Conservation (phyloP, 2,113 vertebrate genomes). For the Chamaea fasciata region DNA sequence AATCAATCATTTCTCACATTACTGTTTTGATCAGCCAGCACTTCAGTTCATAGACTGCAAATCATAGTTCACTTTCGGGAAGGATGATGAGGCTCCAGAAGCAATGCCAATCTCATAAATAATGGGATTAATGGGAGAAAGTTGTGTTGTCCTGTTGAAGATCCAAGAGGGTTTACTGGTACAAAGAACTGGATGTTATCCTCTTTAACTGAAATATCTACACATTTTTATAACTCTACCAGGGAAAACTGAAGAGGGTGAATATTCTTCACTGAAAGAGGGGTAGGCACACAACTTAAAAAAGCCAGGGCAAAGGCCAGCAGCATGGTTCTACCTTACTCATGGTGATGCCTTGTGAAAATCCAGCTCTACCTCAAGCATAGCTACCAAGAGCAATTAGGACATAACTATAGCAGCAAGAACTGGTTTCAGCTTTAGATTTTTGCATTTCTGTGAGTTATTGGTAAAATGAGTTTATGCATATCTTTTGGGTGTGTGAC, state of each 20-base stretch:
- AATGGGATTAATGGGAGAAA: background rate
- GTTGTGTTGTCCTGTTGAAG: background rate
- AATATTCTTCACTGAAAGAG: background rate
- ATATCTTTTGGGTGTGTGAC: background rate
- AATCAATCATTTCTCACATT: background rate
- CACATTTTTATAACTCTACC: background rate
- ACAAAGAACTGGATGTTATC: background rate
- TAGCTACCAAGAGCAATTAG: background rate
- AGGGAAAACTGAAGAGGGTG: background rate
- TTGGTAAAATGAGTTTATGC: background rate
- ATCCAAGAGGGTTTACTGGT: background rate
- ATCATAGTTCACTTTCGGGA: background rate
- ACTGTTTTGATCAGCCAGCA: background rate
- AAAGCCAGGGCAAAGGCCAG: background rate
- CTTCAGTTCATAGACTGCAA: background rate
- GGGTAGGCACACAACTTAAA: fast-evolving
- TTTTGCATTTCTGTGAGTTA: background rate
- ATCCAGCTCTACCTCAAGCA: background rate
- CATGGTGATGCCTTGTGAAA: background rate
- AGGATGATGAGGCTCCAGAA: background rate
- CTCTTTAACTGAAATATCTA: background rate
- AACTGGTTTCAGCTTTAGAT: background rate
- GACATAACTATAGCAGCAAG: background rate
- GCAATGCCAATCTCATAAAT: background rate
- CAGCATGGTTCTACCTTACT: background rate